Base-by-base conservation (phyloP, 64 coral and sea anemone genomes). In the Anthopleura sola region DNA sequence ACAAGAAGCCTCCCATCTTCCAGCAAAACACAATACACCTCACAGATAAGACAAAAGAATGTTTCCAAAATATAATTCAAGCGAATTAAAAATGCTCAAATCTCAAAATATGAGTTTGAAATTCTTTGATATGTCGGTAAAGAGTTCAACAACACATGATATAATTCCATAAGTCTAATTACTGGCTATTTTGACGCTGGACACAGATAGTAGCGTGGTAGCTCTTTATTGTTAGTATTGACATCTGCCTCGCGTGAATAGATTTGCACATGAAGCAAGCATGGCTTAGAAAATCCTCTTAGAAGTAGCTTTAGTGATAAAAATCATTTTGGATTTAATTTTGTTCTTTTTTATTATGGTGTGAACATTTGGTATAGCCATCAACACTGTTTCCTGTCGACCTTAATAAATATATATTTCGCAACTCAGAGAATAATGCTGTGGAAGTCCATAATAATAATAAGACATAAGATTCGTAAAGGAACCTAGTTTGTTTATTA, bases 211-310 rank as follows among this genome's bases (percentile, higher is more conserved):
- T n/a, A 71, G 31, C 66, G 29, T 71, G 66, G 66, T 33, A 71
- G 66, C 28, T 34, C 16, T 31, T 5, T 31, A 31, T 34, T n/a
- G n/a, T 13, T n/a, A 31, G 11, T 17, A 5, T 79, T 79, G 76
- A 79, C 76, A 79, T 79, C 37, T 38, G 76, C 76, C 37, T 79
- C 19, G 76, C 20, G 76, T 38, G 76, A 47, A 47, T 44, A 34
- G 26, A 33, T 32, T 28, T 26, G 20, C 23, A n/a, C 26, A n/a
- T 66, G 8, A 0, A 15, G 28, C 29, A 31, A 32, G 66, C 9
- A 24, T 24, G n/a, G 29, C 31, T 71, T 71, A 16, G 66, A 17
- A 32, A 71, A 71, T 34, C 29, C 31, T 12, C n/a, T 28, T 29
- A 5, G 6, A 71, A 12, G 66, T 12, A 71, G 26, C 13, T 33